These are phyloP conservation scores for Halocynthia aurantium DNA, from an alignment of 23 tunicate genomes.

Conservation along the genomic window DNA sequence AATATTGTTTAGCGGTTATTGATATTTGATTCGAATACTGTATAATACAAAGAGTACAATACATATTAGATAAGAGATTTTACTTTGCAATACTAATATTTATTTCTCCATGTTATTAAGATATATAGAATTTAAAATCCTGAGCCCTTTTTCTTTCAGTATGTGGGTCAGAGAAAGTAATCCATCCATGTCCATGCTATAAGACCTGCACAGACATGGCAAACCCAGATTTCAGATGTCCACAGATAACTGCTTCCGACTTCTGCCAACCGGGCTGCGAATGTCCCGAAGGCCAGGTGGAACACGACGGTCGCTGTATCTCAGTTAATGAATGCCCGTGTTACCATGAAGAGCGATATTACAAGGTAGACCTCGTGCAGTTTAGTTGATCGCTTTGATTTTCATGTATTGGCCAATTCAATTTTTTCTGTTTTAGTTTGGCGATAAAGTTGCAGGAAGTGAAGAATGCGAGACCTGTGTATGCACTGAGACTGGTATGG, in stretches of 20 bases:
- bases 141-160: slow-evolving; percentile 17
- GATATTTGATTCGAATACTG: too few species aligned
- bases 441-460: slow-evolving; percentile 30
- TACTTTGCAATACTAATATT: too few species aligned
- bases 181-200: slow-evolving; percentile 86
- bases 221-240: slow-evolving; percentile 14
- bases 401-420: background rate
- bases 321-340: slow-evolving; percentile 58
- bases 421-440: slow-evolving; percentile 29
- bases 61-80: too few species aligned
- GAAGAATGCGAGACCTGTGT: slow-evolving; percentile 45
- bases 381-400: background rate
- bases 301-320: slow-evolving; percentile 79
- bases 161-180: slow-evolving; percentile 41
- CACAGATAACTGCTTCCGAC: background rate
- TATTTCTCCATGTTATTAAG: background rate
- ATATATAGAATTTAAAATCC: background rate
- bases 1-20: too few species aligned
- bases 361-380: slow-evolving; percentile 41
- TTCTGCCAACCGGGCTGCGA: slow-evolving; percentile 36
- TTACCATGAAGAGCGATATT: slow-evolving; percentile 46
- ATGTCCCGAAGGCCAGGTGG: slow-evolving; percentile 73
- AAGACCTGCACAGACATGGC: slow-evolving; percentile 75
- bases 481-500: slow-evolving; percentile 53
- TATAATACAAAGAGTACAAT: too few species aligned